phyloP scores from a whole-genome alignment of 2,113 vertebrate genomes.

The Trogon melanurus region DNA sequence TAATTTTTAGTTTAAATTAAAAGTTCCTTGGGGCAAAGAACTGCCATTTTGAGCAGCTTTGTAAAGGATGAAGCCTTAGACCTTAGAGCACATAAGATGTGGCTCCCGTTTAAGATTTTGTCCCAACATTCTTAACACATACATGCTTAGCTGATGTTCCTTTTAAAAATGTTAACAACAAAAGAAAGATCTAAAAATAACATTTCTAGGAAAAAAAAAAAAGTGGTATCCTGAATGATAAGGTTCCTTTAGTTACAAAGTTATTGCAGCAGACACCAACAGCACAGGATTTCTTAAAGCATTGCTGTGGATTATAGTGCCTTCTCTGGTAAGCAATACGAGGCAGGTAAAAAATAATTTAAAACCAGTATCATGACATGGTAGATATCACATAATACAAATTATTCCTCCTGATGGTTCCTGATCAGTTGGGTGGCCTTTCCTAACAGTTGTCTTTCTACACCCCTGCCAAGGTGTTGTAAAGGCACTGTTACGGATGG shows the following conservation, averaged over 20 bases:
- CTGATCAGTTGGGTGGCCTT: not conserved
- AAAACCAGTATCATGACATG: not conserved
- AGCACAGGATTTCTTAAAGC: not conserved
- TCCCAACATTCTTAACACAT: not conserved
- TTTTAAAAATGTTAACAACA: not conserved
- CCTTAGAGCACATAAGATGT: not conserved
- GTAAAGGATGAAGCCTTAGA: not conserved
- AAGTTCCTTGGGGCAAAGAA: not conserved
- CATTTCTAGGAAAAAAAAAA: not conserved
- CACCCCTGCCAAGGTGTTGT: not conserved
- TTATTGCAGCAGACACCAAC: not conserved
- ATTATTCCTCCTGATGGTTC: not conserved
- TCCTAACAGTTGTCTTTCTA: not conserved
- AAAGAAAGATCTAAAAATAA: not conserved
- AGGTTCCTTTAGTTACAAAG: not conserved
- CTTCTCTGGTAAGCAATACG: not conserved
- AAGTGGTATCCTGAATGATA: not conserved
- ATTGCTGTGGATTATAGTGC: not conserved
- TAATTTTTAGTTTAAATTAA: not conserved
- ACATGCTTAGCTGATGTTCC: not conserved
- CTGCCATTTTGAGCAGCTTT: not conserved
- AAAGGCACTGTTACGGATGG: not conserved
- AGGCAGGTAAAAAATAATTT: not conserved
- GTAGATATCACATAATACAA: not conserved
- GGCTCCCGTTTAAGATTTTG: not conserved